Conservation (phyloP, 2,888 invertebrate genomes). For the Eupithecia abbreviata region DNA sequence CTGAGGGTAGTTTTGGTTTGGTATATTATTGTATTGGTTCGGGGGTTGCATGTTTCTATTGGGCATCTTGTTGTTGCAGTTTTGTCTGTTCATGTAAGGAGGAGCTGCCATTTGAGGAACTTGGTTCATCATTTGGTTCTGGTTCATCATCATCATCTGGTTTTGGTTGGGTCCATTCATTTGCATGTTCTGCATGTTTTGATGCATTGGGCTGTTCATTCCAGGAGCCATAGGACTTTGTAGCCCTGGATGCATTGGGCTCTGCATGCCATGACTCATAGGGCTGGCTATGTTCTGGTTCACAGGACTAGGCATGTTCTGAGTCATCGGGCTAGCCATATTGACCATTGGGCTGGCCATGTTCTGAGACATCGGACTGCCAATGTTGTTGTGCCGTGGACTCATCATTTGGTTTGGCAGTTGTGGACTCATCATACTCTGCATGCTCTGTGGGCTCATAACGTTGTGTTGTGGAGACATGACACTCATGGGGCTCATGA, state of each 20-base stretch:
- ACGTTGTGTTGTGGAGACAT: conserved; percentile 62
- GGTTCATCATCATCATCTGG: conserved; percentile 65
- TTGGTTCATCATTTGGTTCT: conserved; percentile 59
- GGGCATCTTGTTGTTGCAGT: conserved; percentile 64
- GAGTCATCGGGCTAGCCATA: conserved; percentile 65
- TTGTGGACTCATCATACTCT: conserved; percentile 78
- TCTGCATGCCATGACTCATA: conserved; percentile 76
- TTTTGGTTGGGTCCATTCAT: conserved; percentile 70
- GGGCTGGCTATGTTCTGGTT: conserved; percentile 74
- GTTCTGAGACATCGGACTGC: conserved; percentile 67
- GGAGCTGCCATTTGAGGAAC: conserved; percentile 54
- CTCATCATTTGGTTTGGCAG: conserved; percentile 81
- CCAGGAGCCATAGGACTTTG: conserved; percentile 77
- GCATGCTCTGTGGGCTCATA: conserved; percentile 74
- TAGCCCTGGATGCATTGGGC: conserved; percentile 75
- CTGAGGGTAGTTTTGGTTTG: conserved; percentile 70
- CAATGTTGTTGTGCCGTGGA: conserved; percentile 70
- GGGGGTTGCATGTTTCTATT: conserved; percentile 56
- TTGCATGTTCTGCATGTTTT: conserved; percentile 72
- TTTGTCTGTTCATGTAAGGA: conserved; percentile 64
- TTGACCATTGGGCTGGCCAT: conserved; percentile 73
- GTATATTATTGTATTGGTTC: conserved; percentile 50
- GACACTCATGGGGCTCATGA: conserved; percentile 69
- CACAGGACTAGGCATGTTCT: conserved; percentile 71
- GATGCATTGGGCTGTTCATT: conserved; percentile 74